These are phyloP conservation scores for Byasa hedistus DNA, from an alignment of 2,888 invertebrate species.

Conservation along the genomic window DNA sequence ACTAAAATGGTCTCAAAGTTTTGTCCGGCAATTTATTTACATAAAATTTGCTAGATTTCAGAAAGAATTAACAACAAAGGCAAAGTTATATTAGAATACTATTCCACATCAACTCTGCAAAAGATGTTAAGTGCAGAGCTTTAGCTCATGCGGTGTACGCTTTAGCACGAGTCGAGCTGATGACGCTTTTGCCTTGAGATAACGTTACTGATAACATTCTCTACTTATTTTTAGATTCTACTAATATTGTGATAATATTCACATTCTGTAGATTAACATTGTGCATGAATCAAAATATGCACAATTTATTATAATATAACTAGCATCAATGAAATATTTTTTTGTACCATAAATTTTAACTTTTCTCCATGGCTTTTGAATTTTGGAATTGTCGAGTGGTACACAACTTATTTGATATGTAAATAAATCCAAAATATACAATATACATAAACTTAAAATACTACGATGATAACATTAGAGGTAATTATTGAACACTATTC, in stretches of 20 bases:
- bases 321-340: background rate
- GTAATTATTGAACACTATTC: too few species aligned
- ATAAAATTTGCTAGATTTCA: background rate
- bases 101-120: background rate
- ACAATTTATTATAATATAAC: background rate
- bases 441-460: too few species aligned
- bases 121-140: constrained; percentile 3
- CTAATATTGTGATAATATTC: constrained; percentile 68
- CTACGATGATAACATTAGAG: too few species aligned
- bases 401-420: too few species aligned
- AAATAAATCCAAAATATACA: too few species aligned
- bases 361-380: too few species aligned
- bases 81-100: background rate
- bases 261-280: constrained; percentile 33
- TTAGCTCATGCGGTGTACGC: constrained; percentile 33
- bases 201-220: constrained; percentile 72
- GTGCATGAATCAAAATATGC: background rate
- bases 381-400: too few species aligned
- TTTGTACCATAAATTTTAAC: background rate
- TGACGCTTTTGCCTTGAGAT: constrained; percentile 72
- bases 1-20: too few species aligned
- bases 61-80: background rate
- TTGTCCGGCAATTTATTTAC: too few species aligned
- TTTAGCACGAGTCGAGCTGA: constrained; percentile 37
- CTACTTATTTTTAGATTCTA: constrained; percentile 69